phyloP scores from a whole-genome alignment of 2,797 vertebrate genomes.

The Trachops cirrhosus region DNA sequence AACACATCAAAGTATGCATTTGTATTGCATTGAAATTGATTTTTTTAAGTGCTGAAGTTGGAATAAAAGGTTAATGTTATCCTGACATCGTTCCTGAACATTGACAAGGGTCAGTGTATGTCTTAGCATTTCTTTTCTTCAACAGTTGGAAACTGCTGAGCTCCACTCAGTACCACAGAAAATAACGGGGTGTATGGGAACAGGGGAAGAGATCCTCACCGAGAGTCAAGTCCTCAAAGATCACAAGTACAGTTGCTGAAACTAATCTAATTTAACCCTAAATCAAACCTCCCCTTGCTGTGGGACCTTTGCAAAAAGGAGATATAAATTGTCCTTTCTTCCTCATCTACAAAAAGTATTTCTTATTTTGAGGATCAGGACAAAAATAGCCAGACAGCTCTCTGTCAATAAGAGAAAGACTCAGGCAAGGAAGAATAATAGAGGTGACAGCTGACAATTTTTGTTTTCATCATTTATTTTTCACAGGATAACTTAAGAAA shows the following conservation, averaged over 20 bases:
- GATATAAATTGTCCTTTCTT: background rate
- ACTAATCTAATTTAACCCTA: constrained; percentile 60
- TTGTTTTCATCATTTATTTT: constrained; percentile 27
- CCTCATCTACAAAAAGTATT: background rate
- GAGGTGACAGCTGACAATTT: background rate
- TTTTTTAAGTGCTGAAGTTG: background rate
- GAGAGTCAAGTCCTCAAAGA: constrained; percentile 20
- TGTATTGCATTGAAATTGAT: constrained; percentile 38
- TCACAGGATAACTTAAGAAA: background rate
- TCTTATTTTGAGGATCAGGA: background rate
- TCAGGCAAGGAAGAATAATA: background rate
- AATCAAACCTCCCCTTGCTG: constrained; percentile 54
- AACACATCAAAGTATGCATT: background rate
- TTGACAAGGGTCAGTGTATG: background rate
- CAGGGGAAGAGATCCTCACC: background rate
- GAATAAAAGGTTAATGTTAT: constrained; percentile 59
- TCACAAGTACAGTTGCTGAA: constrained; percentile 47
- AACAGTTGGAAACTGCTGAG: background rate
- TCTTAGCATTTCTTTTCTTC: background rate
- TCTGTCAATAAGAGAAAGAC: background rate
- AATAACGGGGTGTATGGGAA: background rate
- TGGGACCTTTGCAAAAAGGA: background rate
- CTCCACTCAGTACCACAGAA: background rate
- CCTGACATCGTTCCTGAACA: constrained; percentile 29
- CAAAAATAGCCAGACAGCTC: background rate